Base-by-base conservation (phyloP, 2,888 invertebrate genomes). In the Helobdella robusta region DNA sequence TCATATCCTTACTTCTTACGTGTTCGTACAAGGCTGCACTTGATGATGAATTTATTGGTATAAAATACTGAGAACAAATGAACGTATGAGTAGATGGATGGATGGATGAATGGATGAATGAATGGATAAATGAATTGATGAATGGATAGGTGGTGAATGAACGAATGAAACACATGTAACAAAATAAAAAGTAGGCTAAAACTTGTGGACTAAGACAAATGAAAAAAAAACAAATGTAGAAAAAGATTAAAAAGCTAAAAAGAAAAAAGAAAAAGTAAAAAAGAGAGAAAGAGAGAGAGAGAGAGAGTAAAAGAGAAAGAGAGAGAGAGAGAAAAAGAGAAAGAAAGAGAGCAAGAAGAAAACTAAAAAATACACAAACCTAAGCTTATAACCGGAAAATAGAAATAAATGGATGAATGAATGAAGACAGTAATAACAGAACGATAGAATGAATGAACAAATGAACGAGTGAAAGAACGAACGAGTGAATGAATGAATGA, bases 201-300 rank as follows among this genome's bases (percentile, higher is more conserved):
- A 56, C 23, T 25, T n/a, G 30, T n/a, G n/a, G 30, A 56, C 6
- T 25, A n/a, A 25, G 6, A 25, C n/a, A 25, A 59, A 3, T 28
- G 46, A 48, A 20, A 46, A 40, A 50, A 8, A 20, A 40, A 50
- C 20, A 0, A 8, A 32, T 4, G n/a, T 8, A 59, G 23, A 34
- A 8, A 59, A 20, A 28, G n/a, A 15, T 40, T 11, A 40, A 40
- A 40, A 40, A 40, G n/a, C 11, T 40, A 40, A 40, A 15, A 40
- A 40, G 11, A 48, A 62, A 50, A 30, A 28, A 62, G 25, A 44
- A 36, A 56, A 20, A 32, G 2, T 28, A 4, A 56, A 20, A 54
- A 30, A 64, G 30, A 35, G 5, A 36, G 40, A 34, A 32, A 56
- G 18, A 56, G 35, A 23, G 56, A 32, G 20, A 25, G 56, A 58